Conservation (phyloP, 2,113 vertebrate genomes). For the Puntigrus tetrazona region DNA sequence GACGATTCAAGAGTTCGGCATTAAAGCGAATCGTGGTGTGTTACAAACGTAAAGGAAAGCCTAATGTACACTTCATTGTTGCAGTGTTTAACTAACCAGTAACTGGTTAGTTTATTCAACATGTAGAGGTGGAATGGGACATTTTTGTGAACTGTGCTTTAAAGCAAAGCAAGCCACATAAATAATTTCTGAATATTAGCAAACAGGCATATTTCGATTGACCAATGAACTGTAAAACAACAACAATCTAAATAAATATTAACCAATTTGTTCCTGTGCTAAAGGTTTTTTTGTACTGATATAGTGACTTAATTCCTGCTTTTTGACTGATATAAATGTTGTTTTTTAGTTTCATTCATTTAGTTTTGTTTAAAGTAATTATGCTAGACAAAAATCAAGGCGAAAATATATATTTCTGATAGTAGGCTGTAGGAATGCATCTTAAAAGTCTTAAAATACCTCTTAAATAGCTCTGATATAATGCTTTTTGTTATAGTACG, state of each 20-base stretch:
- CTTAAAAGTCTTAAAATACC: neutral
- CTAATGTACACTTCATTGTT: too few species aligned
- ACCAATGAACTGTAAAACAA: neutral
- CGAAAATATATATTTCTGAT: too few species aligned
- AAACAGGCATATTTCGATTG: neutral
- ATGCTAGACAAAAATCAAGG: too few species aligned
- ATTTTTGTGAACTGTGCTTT: neutral
- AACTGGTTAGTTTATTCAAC: neutral
- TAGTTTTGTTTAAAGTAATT: too few species aligned
- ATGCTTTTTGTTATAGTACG: neutral
- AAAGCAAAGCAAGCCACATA: neutral
- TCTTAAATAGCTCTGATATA: neutral
- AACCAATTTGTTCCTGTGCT: neutral
- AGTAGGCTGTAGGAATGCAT: neutral
- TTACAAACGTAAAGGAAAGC: neutral
- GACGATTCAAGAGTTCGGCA: neutral
- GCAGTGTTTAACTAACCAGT: too few species aligned
- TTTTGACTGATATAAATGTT: too few species aligned
- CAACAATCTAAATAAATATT: neutral
- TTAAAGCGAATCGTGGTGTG: neutral
- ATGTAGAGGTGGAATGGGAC: neutral
- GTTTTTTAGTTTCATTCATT: too few species aligned
- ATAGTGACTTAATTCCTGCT: too few species aligned
- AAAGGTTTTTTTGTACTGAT: neutral
- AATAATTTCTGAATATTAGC: neutral